Base-by-base conservation (phyloP, 2,797 vertebrate species). In the Phalloptychus januarius region DNA sequence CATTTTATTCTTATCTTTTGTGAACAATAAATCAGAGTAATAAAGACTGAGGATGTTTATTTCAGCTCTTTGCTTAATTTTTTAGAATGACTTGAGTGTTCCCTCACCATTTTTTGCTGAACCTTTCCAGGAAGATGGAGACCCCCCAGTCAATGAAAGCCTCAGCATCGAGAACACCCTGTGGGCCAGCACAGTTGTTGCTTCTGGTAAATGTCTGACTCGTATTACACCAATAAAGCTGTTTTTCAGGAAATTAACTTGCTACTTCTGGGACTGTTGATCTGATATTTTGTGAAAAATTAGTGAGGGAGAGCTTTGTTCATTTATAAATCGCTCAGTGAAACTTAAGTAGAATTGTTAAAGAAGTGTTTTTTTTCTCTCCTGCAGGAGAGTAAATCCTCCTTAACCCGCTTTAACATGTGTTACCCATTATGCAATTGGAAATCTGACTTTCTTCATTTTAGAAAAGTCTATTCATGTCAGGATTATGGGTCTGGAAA, bases 141-240 rank as follows among this genome's bases (percentile, higher is more conserved):
- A 99, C 90, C 98, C 98, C 75, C 95, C 98, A 0, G 95, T 98
- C 54, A 99, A 97, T 2, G 98, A 99, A 91, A 99, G 98, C 48
- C 92, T 99, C 87, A 98, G 98, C 90, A 98, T 99, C 15, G 98
- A 99, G 92, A 99, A 99, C 93, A 97, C 98, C 0, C 95, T 99
- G 18, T 99, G 98, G 98, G 98, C 98, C 36, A 98, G 98, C 95
- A 99, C 97, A 0, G 98, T 99, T 74, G 95, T 99, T 10, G 98
- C 98, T n/a, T 99, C 98, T 81, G 98, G 98, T 99, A 95, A 95
- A 79, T 85, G 72, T 82, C 69, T 75, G 69, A 72, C 56, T 63
- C 63, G 31, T 18, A 6, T 28, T n/a, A 44, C 46, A 40, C 50
- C 56, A 72, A 44, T 56, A 71, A 83, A 52, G 74, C 48, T 73